These are phyloP conservation scores for Venustaconcha ellipsiformis DNA, from an alignment of 1,140 invertebrate genomes.

Conservation along the genomic window DNA sequence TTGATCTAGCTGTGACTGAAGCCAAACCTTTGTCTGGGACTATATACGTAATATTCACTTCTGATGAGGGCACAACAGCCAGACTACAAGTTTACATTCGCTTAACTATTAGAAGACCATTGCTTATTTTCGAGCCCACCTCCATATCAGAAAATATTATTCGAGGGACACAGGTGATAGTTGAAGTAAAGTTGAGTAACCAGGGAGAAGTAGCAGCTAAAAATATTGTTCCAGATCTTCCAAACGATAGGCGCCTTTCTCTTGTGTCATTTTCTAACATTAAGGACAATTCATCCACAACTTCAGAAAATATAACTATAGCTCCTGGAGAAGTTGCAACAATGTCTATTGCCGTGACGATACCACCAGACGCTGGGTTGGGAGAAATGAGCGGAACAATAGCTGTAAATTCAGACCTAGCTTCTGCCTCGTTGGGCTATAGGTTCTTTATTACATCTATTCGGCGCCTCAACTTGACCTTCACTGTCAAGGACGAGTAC, in stretches of 20 bases:
- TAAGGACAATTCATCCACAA: constrained; percentile 3
- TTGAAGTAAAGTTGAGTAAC: constrained; percentile 35
- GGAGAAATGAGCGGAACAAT: constrained; percentile 30
- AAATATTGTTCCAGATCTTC: constrained; percentile 24
- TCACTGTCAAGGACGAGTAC: constrained; percentile 43
- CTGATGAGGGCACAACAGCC: constrained; percentile 7
- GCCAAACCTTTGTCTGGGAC: constrained; percentile 13
- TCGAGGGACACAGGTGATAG: constrained; percentile 1
- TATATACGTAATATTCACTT: constrained; percentile 16
- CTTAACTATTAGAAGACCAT: constrained; percentile 16
- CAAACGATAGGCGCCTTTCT: constrained; percentile 20
- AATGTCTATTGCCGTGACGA: constrained; percentile 10
- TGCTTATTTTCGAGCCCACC: constrained; percentile 3
- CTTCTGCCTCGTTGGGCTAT: constrained; percentile 11
- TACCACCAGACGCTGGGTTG: constrained; percentile 7
- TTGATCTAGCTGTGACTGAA: constrained; percentile 15
- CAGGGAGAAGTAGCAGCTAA: constrained; percentile 25
- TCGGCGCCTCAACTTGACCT: constrained; percentile 29
- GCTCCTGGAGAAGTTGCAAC: constrained; percentile 14
- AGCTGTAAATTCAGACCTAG: constrained; percentile 18
- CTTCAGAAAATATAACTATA: constrained; percentile 12
- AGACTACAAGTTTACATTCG: constrained; percentile 12
- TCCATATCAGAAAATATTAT: constrained; percentile 12
- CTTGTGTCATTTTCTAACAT: constrained; percentile 25
- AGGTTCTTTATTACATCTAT: constrained; percentile 29